Percentiles rank a stretch among this genome's conserved stretches.
Evolutionary conservation across 2,113 vertebrate species (phyloP).

Genomic region (Poeciliopsis occidentalis): DNA sequence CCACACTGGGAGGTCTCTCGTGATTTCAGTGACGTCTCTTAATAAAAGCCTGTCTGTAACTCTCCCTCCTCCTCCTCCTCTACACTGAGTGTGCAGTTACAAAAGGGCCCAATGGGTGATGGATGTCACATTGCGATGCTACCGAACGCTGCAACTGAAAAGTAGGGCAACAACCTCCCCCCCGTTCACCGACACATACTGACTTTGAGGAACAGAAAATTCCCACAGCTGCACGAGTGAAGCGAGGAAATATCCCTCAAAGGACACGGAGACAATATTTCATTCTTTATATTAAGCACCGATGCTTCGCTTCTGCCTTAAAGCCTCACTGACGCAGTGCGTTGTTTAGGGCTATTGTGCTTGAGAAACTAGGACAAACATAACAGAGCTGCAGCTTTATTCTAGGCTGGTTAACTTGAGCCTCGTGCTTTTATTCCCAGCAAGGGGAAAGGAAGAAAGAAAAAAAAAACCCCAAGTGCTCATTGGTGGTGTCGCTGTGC

Average conservation of each 20-base stretch:
- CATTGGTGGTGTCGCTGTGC: slow-evolving; percentile 54
- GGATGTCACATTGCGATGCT: slow-evolving; percentile 78
- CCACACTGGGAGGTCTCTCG: slow-evolving; percentile 34
- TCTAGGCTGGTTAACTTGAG: slow-evolving; percentile 31
- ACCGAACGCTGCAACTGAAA: slow-evolving; percentile 63
- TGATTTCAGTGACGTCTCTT: slow-evolving; percentile 7
- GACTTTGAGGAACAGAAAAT: slow-evolving; percentile 58
- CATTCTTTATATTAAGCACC: slow-evolving; percentile 17
- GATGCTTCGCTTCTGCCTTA: slow-evolving; percentile 19
- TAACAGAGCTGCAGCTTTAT: slow-evolving; percentile 32
- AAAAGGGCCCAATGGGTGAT: slow-evolving; percentile 65
- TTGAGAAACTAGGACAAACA: slow-evolving; percentile 27
- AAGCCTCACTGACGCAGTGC: slow-evolving; percentile 70
- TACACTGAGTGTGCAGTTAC: slow-evolving; percentile 52
- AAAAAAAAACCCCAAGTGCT: slow-evolving; percentile 9
- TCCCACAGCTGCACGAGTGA: slow-evolving; percentile 31
- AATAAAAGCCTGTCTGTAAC: slow-evolving; percentile 24
- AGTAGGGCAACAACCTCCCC: slow-evolving; percentile 73
- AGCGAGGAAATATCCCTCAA: slow-evolving; percentile 19
- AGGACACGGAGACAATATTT: slow-evolving; percentile 20
- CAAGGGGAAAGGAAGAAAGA: neutral
- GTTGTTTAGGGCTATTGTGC: slow-evolving; percentile 46
- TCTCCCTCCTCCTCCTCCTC: slow-evolving; percentile 22
- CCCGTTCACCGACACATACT: slow-evolving; percentile 51
- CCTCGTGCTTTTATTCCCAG: slow-evolving; percentile 28